Conservation (phyloP, 2,797 vertebrate genomes). For the Anguilla anguilla region DNA sequence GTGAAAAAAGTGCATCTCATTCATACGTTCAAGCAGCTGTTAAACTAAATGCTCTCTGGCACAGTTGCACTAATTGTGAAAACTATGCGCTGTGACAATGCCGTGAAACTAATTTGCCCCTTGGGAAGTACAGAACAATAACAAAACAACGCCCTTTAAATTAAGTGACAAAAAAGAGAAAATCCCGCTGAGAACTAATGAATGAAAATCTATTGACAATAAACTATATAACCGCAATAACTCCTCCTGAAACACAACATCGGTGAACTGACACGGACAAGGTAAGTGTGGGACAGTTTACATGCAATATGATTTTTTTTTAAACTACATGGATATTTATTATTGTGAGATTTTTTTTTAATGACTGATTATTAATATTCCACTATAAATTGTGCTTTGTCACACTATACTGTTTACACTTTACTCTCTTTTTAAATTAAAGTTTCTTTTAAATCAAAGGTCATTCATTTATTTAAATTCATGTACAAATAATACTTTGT, state of each 20-base stretch:
- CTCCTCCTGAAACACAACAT: neutral
- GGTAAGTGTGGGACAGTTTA: conserved; percentile 27
- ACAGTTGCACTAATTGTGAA: conserved; percentile 41
- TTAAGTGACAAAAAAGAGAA: too few species aligned
- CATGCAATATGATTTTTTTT: neutral
- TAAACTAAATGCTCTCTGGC: conserved; percentile 14
- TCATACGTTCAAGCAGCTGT: neutral
- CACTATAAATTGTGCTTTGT: neutral
- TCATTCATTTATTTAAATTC: neutral
- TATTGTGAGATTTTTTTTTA: neutral
- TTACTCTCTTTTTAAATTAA: too few species aligned
- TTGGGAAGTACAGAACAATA: conserved; percentile 43
- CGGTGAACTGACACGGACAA: neutral
- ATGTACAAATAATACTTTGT: too few species aligned
- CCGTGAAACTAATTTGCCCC: conserved; percentile 48
- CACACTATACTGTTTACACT: neutral
- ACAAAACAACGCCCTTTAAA: conserved; percentile 1
- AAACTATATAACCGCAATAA: conserved; percentile 35
- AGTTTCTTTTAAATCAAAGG: neutral
- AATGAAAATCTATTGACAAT: neutral
- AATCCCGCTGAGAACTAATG: conserved; percentile 6
- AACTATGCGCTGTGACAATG: conserved; percentile 43
- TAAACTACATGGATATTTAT: neutral
- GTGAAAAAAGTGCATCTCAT: neutral
- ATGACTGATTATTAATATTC: neutral